Percentiles rank a stretch among this genome's conserved stretches.
phyloP scores from a whole-genome alignment of 2,113 vertebrate species.

The Calidris pugnax region DNA sequence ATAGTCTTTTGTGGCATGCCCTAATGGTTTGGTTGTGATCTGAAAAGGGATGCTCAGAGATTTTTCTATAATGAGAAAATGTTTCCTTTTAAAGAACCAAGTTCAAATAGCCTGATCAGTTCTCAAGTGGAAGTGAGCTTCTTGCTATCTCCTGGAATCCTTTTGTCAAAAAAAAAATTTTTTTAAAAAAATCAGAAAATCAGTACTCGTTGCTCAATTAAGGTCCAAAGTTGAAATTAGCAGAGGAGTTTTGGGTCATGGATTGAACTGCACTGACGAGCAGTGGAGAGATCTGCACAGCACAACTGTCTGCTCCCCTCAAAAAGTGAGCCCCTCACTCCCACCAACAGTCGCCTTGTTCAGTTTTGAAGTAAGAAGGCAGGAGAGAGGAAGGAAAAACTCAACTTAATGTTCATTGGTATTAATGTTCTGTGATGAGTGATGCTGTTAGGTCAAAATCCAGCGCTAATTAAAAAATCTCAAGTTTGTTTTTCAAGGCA shows the following conservation, averaged over 20 bases:
- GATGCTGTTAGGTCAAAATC: background rate
- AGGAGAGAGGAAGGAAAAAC: background rate
- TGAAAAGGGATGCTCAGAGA: slow-evolving; percentile 25
- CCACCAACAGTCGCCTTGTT: background rate
- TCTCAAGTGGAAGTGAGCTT: slow-evolving; percentile 28
- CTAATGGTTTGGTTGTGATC: slow-evolving; percentile 59
- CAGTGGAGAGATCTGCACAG: background rate
- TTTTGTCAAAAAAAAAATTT: slow-evolving; percentile 15
- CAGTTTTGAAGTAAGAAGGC: background rate
- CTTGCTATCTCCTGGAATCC: slow-evolving; percentile 39
- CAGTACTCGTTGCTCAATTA: background rate
- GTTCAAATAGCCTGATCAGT: slow-evolving; percentile 30
- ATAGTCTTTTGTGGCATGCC: slow-evolving; percentile 51
- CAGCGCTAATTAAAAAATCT: background rate
- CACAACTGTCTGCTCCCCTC: background rate
- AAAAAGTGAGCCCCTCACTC: background rate
- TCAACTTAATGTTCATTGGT: background rate
- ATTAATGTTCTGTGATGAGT: background rate
- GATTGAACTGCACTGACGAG: background rate
- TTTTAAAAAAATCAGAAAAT: background rate
- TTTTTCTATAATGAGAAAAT: slow-evolving; percentile 40
- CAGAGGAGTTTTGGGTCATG: background rate
- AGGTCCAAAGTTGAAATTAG: slow-evolving; percentile 16
- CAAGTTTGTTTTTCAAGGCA: background rate
- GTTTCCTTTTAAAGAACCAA: slow-evolving; percentile 33